A percentile compares a stretch with the other conserved stretches of the same genome.
Evolutionary conservation across 2,113 vertebrate genomes (phyloP).

Genomic region (Albula goreensis): DNA sequence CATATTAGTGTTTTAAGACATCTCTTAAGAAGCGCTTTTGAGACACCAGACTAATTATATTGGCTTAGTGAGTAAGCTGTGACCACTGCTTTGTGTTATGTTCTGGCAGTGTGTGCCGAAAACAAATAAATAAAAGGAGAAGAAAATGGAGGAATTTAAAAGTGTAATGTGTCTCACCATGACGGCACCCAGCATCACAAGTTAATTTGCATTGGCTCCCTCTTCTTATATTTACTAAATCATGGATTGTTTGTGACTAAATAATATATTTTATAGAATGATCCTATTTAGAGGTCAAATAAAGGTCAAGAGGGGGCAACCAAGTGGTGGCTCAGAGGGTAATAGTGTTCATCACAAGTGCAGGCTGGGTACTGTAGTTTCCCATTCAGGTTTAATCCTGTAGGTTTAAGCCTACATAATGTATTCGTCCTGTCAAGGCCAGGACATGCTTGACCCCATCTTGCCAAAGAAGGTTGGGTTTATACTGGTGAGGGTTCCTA

Average conservation of each 20-base stretch:
- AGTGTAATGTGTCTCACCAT: not conserved
- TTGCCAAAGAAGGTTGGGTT: no score
- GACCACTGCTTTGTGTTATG: not conserved
- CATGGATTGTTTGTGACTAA: not conserved
- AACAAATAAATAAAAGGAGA: not conserved
- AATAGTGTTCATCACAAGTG: no score
- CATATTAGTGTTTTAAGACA: constrained; percentile 7
- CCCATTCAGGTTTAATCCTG: no score
- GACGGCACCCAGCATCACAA: not conserved
- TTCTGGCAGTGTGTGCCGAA: not conserved
- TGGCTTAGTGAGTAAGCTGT: not conserved
- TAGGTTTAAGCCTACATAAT: no score
- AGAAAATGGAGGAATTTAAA: not conserved
- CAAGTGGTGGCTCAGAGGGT: no score
- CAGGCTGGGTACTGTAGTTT: no score
- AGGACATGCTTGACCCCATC: no score
- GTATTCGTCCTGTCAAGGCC: no score
- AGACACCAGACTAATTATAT: constrained; percentile 1
- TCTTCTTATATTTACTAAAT: not conserved
- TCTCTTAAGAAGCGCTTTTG: not conserved
- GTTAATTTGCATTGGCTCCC: not conserved
- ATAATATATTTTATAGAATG: not conserved
- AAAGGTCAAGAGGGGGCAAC: not conserved
- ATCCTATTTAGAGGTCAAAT: not conserved
- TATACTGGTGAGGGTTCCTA: no score